A percentile compares a stretch with the other conserved stretches of the same genome.
Conservation (phyloP, 2,113 vertebrate species). For the Felis catus region F.catus_Fca126_mat1.0 CM031414.1:60866501-60867000, state of each 20-base stretch:
- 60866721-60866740: background rate
- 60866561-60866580: background rate
- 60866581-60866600: background rate
- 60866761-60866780: constrained; percentile 20
- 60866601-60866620: background rate
- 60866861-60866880: background rate
- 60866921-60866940: background rate
- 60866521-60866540: background rate
- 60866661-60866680: background rate
- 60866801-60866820: background rate
- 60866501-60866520: constrained; percentile 5
- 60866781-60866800: background rate
- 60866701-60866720: background rate
- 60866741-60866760: background rate
- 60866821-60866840: background rate
- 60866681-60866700: background rate
- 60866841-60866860: background rate
- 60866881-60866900: background rate
- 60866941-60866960: background rate
- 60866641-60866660: background rate
- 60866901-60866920: background rate
- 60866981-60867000: background rate
- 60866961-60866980: background rate
- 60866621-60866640: background rate
- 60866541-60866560: background rate